Evolutionary conservation across 2,888 invertebrate species (phyloP), one percentile per base, ranked within the genome.

Genomic region (Prosapia bicincta): DNA sequence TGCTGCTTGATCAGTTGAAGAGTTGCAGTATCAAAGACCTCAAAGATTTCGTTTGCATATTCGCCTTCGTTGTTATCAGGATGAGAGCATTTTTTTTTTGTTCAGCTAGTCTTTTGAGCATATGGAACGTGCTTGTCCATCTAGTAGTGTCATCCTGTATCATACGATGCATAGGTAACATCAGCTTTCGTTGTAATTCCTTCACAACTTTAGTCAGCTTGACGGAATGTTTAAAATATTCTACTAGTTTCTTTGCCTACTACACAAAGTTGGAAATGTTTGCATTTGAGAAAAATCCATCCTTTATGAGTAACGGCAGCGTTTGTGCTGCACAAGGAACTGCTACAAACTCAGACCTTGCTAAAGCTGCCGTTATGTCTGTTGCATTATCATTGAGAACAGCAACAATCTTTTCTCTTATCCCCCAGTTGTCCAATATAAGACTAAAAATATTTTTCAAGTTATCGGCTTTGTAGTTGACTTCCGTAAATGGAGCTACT

Each of bases 251-350:
- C 38, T 54, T 54, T 32, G 28, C 15, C 66, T 72, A 28, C 9
- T 26, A 28, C 2, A 72, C 15, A 23, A 72, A 10, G 28, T 72
- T 72, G 3, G 13, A 23, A 10, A 72, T 66, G 65, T 72, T 66
- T 9, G 7, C 7, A 28, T 66, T 15, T 9, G 9, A 28, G 2
- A 66, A 26, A 24, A 72, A 72, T 0, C 71, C 72, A 20, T 72
- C 72, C 15, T 72, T 66, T 1, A 72, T 20, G 3, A 72, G 65
- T n/a, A 72, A 28, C 28, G 54, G 43, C 2, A 72, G 65, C 3
- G 72, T 71, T 9, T 71, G 71, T 13, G 71, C 72, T 1, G 66
- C 66, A 66, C 72, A 72, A 43, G 66, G 72, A n/a, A 72, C 26
- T 15, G 72, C 66, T 72, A 1, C 1, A 28, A 28, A 72, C 2